Evolutionary conservation across 2,113 vertebrate genomes (phyloP).

Genomic region (Serinus canaria): DNA sequence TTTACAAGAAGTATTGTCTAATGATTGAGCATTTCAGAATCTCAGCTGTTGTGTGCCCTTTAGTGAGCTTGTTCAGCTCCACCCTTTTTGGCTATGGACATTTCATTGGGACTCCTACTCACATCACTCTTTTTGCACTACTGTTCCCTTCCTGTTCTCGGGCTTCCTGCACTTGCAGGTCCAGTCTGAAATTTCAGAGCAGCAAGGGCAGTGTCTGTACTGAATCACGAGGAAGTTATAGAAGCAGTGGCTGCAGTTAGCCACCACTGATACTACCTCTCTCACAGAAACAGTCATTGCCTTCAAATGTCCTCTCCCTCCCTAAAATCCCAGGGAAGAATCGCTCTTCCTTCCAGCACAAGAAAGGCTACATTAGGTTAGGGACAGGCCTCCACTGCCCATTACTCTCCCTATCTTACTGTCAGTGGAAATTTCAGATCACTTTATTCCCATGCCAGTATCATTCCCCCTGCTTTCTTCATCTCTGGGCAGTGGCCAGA

Average conservation of each 20-base stretch:
- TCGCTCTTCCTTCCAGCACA: conserved; percentile 35
- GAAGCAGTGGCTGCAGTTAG: conserved; percentile 47
- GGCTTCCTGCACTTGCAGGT: neutral
- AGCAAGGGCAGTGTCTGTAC: conserved; percentile 5
- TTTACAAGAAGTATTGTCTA: neutral
- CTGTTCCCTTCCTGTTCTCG: neutral
- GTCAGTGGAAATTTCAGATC: conserved; percentile 59
- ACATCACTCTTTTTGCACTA: neutral
- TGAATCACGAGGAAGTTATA: neutral
- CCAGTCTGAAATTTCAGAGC: conserved; percentile 18
- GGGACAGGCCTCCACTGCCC: conserved; percentile 50
- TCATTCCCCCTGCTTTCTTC: conserved; percentile 25
- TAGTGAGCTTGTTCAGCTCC: neutral
- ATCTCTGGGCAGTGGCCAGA: conserved; percentile 1
- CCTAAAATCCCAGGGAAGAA: conserved; percentile 3
- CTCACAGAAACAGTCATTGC: conserved; percentile 25
- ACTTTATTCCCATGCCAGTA: conserved; percentile 48
- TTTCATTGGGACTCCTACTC: neutral
- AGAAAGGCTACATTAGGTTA: conserved; percentile 33
- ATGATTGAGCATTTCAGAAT: neutral
- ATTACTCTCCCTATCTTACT: conserved; percentile 40
- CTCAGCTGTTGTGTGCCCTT: neutral
- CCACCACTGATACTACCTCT: conserved; percentile 42
- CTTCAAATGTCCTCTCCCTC: conserved; percentile 35
- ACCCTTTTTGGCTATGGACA: neutral